Percentiles rank a stretch among this genome's conserved stretches.
phyloP scores from a whole-genome alignment of 2,888 invertebrate species.

The Emmelina monodactyla region DNA sequence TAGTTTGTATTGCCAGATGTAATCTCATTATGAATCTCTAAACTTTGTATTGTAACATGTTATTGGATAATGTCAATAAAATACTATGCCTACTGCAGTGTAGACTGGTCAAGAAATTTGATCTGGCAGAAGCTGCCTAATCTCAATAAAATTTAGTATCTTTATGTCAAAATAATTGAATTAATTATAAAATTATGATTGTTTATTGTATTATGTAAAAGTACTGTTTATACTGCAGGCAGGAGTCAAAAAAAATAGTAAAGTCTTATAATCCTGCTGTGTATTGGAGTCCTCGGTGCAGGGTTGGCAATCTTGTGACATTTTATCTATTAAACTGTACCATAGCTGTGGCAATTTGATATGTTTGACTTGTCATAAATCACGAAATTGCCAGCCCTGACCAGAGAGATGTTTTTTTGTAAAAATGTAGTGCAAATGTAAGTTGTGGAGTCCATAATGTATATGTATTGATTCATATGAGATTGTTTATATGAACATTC shows the following conservation, averaged over 20 bases:
- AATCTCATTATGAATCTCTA: constrained; percentile 63
- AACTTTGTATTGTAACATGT: constrained; percentile 33
- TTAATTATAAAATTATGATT: constrained; percentile 5
- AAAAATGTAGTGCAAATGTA: constrained; percentile 14
- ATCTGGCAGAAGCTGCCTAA: too few species aligned
- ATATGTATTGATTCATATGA: constrained; percentile 55
- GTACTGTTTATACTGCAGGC: constrained; percentile 27
- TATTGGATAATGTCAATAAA: constrained; percentile 53
- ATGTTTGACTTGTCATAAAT: constrained; percentile 18
- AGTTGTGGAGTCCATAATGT: constrained; percentile 25
- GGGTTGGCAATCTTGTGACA: constrained; percentile 20
- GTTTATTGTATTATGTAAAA: constrained; percentile 5
- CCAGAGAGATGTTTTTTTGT: constrained; percentile 1
- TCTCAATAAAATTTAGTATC: too few species aligned
- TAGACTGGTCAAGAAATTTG: constrained; percentile 8
- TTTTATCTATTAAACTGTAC: constrained; percentile 34
- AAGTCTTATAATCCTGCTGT: constrained; percentile 38
- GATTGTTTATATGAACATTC: constrained; percentile 63
- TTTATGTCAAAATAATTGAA: constrained; percentile 1
- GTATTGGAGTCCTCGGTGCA: constrained; percentile 18
- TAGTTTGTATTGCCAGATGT: constrained; percentile 40
- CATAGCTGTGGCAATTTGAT: constrained; percentile 18
- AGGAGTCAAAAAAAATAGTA: constrained; percentile 55
- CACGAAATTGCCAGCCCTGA: not conserved
- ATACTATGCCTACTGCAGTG: constrained; percentile 24